Base-by-base conservation (phyloP, 2,797 vertebrate genomes). In the Acrocephalus scirpaceus region DNA sequence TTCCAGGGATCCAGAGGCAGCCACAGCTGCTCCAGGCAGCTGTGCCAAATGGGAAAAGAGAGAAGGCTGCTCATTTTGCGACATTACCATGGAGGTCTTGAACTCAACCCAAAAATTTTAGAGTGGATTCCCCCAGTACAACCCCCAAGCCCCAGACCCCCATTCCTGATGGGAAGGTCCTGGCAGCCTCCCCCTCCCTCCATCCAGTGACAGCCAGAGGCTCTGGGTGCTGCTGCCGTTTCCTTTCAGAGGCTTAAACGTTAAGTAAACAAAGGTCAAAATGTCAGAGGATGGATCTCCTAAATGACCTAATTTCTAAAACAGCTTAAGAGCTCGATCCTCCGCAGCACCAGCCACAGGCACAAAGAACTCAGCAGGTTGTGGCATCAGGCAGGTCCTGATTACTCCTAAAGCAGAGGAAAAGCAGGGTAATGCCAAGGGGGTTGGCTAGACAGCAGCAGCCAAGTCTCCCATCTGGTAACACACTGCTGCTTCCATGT, bases 241-340 rank as follows among this genome's bases (percentile, higher is more conserved):
- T 57, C 32, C 10, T 42, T 74, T 56, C 80, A 47, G 86, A 76
- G 95, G 96, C 97, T 98, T 95, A 96, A 90, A 95, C 9, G 61
- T 97, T 96, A 98, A 98, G 97, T 97, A 97, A 97, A 96, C 94
- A 93, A 67, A 96, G 96, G 97, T 97, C 97, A 93, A 7, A 57
- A 88, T 90, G 96, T 91, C 86, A 95, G 86, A 51, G 88, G 84
- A 91, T 21, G 17, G 89, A 96, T 95, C 95, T 92, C 96, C 92
- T 93, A 97, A 93, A 95, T 96, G 96, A 97, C 96, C 97, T 97
- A 95, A 96, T 97, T 97, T 96, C 81, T 92, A 88, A 87, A 86
- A 95, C 95, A 95, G 95, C 95, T 97, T 95, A 91, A 96, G 85
- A 34, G 92, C 93, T 92, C 61, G 6, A n/a, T 44, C 79, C 2